These are phyloP conservation scores for Thymelicus lineola DNA, from an alignment of 2,888 invertebrate species.

Conservation along the genomic window DNA sequence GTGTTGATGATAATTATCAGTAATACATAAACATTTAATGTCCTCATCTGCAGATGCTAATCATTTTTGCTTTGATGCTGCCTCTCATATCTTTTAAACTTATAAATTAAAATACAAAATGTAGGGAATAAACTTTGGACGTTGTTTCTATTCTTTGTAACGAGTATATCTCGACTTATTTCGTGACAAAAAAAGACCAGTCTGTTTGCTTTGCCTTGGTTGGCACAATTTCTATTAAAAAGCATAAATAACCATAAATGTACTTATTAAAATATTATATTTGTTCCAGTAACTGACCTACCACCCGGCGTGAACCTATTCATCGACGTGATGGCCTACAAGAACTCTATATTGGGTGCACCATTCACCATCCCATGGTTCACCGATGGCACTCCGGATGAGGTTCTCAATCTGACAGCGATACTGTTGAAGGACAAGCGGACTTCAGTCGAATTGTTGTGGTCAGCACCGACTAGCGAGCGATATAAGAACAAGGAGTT, in stretches of 20 bases:
- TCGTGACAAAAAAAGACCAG: no score
- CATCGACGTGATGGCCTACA: conserved; percentile 87
- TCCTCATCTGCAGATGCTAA: no score
- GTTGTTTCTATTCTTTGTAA: no score
- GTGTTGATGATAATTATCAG: no score
- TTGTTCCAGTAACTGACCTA: conserved; percentile 77
- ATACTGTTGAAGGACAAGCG: conserved; percentile 81
- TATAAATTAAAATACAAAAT: no score
- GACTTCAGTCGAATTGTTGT: conserved; percentile 87
- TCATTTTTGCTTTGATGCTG: no score
- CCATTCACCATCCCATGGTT: conserved; percentile 72
- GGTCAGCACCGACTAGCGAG: conserved; percentile 86
- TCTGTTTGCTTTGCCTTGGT: no score
- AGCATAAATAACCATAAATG: neutral
- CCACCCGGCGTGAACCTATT: conserved; percentile 78
- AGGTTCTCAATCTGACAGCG: conserved; percentile 78
- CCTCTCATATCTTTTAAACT: no score
- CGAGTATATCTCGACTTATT: no score
- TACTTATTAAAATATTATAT: conserved; percentile 53
- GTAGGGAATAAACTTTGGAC: no score
- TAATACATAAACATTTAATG: no score
- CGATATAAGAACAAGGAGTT: conserved; percentile 72
- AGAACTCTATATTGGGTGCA: conserved; percentile 84
- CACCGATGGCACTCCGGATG: conserved; percentile 81
- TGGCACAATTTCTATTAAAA: no score